Base-by-base conservation (phyloP, 2,113 vertebrate species). In the Mormyrus iriodes region DNA sequence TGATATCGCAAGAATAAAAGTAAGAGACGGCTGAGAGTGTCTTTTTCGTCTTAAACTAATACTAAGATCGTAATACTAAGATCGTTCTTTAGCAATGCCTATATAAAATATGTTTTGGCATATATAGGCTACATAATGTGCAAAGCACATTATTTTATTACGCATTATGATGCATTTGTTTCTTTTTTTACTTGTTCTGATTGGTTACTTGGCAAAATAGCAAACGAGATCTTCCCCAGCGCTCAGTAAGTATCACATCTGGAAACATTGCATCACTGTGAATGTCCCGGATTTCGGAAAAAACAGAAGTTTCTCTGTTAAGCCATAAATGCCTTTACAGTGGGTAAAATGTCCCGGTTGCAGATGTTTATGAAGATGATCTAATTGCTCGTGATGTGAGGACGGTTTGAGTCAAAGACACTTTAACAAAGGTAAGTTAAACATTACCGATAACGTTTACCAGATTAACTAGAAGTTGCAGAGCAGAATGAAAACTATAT, bases 201-300 rank as follows among this genome's bases (percentile, higher is more conserved):
- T 48, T 21, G n/a, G 51, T 9, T 86, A 53, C 51, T 55, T 21
- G 49, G 85, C 82, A 84, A 84, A 84, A 46, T n/a, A 44, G 42
- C 82, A 44, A 82, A 82, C 76, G 44, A 21, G 44, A 48, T 84
- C 39, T 42, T 31, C 24, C 44, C 51, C n/a, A 31, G 73, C 31
- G n/a, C 55, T 86, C 87, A 92, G 90, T 89, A 44, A 92, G 91
- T 90, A 44, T 31, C 95, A 96, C 95, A 96, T 96, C 95, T 96
- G 95, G 95, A 96, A 95, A 95, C 94, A 93, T 95, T 94, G 92
- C 95, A 94, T 95, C 95, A 94, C 93, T 91, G 91, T 92, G 91
- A 86, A 93, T 91, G 91, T 91, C 94, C 93, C 91, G 94, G 94
- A 95, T 93, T 90, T 92, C 89, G 92, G 90, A 91, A 82, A 90